Percentiles rank a stretch among this genome's conserved stretches.
Conservation (phyloP, 2,888 invertebrate genomes). For the Rhagonycha fulva region DNA sequence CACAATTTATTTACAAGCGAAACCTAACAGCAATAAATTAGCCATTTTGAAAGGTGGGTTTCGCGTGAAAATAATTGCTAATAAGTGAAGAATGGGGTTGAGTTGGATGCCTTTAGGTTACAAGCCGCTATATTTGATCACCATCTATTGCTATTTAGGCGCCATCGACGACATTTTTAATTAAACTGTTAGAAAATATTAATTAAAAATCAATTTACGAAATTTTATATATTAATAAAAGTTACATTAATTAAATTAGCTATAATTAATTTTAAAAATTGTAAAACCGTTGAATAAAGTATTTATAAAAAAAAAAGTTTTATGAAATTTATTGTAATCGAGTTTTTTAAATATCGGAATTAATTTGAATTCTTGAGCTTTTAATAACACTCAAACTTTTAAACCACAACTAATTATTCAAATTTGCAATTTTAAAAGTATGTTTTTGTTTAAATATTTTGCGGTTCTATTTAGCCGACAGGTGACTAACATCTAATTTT, state of each 20-base stretch:
- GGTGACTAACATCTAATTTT: neutral
- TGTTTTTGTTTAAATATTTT: neutral
- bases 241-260: neutral
- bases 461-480: neutral
- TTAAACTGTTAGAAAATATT: neutral
- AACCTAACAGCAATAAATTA: conserved; percentile 18
- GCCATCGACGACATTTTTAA: conserved; percentile 7
- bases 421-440: neutral
- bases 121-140: conserved; percentile 11
- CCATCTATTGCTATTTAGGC: conserved; percentile 14
- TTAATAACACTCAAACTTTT: neutral
- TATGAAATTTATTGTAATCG: neutral
- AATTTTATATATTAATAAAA: neutral
- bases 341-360: neutral
- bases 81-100: conserved; percentile 10
- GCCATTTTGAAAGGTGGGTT: conserved; percentile 18
- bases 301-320: neutral
- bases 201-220: neutral
- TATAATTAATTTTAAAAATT: neutral
- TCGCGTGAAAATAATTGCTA: conserved; percentile 24
- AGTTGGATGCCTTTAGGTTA: neutral
- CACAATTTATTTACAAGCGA: neutral
- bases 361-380: neutral
- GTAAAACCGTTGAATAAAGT: neutral
- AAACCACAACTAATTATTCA: neutral